A percentile compares a stretch with the other conserved stretches of the same genome.
Evolutionary conservation across 2,113 vertebrate species (phyloP).

Genomic region (Columba livia): DNA sequence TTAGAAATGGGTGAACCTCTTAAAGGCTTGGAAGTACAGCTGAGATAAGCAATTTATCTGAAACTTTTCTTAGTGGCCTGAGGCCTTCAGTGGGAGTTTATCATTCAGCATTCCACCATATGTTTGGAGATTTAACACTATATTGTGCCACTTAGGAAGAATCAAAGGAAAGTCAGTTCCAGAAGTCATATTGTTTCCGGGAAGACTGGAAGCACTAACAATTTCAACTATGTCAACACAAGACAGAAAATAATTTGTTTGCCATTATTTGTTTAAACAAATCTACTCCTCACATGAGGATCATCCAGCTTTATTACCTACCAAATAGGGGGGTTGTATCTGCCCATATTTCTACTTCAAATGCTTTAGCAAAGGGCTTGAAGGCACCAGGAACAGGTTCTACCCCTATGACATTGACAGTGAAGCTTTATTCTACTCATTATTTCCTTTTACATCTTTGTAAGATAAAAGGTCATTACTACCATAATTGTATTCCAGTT

Average conservation of each 20-base stretch:
- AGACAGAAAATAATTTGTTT: neutral
- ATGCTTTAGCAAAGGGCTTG: neutral
- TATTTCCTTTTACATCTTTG: neutral
- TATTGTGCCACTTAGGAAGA: neutral
- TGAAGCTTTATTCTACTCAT: neutral
- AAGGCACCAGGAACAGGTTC: neutral
- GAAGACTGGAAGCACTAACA: neutral
- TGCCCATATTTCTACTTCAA: neutral
- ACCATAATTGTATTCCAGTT: neutral
- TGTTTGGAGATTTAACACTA: neutral
- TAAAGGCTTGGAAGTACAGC: neutral
- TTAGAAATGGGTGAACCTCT: neutral
- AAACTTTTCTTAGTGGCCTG: neutral
- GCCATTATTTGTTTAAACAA: neutral
- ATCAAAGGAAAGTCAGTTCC: neutral
- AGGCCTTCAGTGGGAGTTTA: neutral
- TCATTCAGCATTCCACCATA: neutral
- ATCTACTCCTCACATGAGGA: neutral
- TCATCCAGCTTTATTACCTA: neutral
- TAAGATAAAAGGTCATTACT: neutral
- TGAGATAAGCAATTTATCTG: conserved; percentile 14
- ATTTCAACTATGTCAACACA: neutral
- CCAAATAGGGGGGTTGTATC: neutral
- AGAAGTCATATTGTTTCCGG: neutral
- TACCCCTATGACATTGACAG: neutral